These are phyloP conservation scores for Stenodera caucasica DNA, from an alignment of 2,888 invertebrate genomes.

Conservation along the genomic window DNA sequence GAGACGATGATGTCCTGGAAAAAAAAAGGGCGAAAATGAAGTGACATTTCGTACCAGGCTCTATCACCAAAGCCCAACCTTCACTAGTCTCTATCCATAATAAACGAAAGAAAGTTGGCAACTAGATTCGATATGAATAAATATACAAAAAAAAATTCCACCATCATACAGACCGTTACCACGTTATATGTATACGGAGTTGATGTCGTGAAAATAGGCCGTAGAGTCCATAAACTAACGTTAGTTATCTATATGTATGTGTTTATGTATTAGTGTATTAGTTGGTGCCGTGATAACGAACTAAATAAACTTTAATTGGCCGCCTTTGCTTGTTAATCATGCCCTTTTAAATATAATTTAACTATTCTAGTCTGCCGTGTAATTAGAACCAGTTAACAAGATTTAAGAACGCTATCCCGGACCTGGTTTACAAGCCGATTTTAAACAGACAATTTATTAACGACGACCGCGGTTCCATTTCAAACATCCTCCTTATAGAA, in stretches of 20 bases:
- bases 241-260: neutral
- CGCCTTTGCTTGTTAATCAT: conserved; percentile 40
- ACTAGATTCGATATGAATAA: neutral
- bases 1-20: conserved; percentile 48
- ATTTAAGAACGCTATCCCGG: conserved; percentile 45
- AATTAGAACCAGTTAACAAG: conserved; percentile 46
- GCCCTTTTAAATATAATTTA: conserved; percentile 43
- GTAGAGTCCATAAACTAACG: conserved; percentile 18
- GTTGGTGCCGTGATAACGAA: conserved; percentile 30
- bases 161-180: conserved; percentile 46
- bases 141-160: conserved; percentile 25
- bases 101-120: neutral
- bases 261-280: too few relatives aligned
- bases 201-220: conserved; percentile 37
- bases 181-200: conserved; percentile 41
- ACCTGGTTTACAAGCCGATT: conserved; percentile 38
- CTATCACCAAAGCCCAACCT: conserved; percentile 32
- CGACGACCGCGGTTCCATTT: conserved; percentile 11
- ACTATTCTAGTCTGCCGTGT: conserved; percentile 42
- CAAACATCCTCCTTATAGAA: conserved; percentile 10
- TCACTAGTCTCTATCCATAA: neutral
- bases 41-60: conserved; percentile 53
- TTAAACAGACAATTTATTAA: conserved; percentile 41
- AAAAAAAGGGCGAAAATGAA: conserved; percentile 48
- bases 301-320: conserved; percentile 32